A percentile compares a stretch with the other conserved stretches of the same genome.
Conservation (phyloP, 2,113 vertebrate species). For the Phalacrocorax pelagicus region DNA sequence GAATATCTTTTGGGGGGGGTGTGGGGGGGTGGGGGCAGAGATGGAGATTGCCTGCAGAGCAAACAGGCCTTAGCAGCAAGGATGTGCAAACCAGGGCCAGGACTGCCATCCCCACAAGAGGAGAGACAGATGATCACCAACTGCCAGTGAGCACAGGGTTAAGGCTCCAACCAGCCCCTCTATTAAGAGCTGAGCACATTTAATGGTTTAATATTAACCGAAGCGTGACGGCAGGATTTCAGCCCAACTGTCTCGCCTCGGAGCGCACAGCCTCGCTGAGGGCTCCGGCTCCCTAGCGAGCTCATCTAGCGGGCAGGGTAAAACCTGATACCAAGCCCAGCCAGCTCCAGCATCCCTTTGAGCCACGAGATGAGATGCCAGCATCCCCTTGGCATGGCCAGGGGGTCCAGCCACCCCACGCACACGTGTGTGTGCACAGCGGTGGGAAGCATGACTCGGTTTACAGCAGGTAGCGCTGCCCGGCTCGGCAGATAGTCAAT, state of each 20-base stretch:
- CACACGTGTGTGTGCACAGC: rapidly evolving
- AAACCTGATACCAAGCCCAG: neutral
- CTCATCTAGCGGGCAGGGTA: neutral
- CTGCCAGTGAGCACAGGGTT: neutral
- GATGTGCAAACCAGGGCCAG: neutral
- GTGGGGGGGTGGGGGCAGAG: no score
- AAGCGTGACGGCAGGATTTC: constrained; percentile 23
- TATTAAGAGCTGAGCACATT: constrained; percentile 21
- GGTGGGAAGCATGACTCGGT: neutral
- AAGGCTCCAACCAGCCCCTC: constrained; percentile 11
- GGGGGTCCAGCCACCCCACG: rapidly evolving
- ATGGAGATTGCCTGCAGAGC: neutral
- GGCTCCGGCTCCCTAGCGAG: neutral
- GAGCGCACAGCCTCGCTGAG: neutral
- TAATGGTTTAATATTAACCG: constrained; percentile 58
- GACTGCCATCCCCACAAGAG: neutral
- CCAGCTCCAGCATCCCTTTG: neutral
- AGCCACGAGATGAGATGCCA: neutral
- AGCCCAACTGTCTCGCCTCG: neutral
- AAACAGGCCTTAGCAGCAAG: rapidly evolving
- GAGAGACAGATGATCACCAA: neutral
- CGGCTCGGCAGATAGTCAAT: constrained; percentile 26
- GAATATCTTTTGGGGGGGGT: neutral
- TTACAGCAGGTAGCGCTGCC: neutral
- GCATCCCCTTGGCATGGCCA: neutral